A percentile compares a stretch with the other conserved stretches of the same genome.
Evolutionary conservation across 92 coral and sea anemone genomes (phyloP).

Genomic region (Pocillopora grandis): DNA sequence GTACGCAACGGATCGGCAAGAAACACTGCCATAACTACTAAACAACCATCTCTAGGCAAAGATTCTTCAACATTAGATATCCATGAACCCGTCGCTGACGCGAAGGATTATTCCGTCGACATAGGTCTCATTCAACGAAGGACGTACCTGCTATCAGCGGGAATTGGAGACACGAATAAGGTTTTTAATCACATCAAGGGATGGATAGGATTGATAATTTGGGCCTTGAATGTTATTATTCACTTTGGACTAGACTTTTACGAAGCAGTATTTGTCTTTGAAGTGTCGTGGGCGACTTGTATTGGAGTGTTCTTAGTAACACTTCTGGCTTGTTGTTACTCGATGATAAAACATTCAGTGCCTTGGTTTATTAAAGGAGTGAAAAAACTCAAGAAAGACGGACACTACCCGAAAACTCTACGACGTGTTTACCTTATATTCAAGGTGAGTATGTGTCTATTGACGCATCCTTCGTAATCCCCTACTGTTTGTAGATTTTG

Average conservation of each 20-base stretch:
- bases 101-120: slow-evolving; percentile 54
- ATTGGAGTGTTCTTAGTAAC: slow-evolving; percentile 80
- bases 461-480: slow-evolving; percentile 5
- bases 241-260: slow-evolving; percentile 89
- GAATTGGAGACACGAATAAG: slow-evolving; percentile 81
- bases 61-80: slow-evolving; percentile 17
- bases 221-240: slow-evolving; percentile 71
- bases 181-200: slow-evolving; percentile 73
- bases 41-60: not conserved
- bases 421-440: slow-evolving; percentile 68
- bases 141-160: slow-evolving; percentile 79
- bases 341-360: slow-evolving; percentile 81
- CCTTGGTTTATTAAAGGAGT: slow-evolving; percentile 93
- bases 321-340: slow-evolving; percentile 72
- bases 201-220: slow-evolving; percentile 75
- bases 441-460: slow-evolving; percentile 60
- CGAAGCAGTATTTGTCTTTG: slow-evolving; percentile 86
- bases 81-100: slow-evolving; percentile 12
- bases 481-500: slow-evolving; percentile 31
- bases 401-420: slow-evolving; percentile 85
- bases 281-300: slow-evolving; percentile 89
- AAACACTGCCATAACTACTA: not conserved
- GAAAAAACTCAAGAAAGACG: slow-evolving; percentile 79
- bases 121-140: slow-evolving; percentile 68
- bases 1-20: slow-evolving; percentile 12